Conservation (phyloP, 2,888 invertebrate genomes). For the Drosophila rubida region DNA sequence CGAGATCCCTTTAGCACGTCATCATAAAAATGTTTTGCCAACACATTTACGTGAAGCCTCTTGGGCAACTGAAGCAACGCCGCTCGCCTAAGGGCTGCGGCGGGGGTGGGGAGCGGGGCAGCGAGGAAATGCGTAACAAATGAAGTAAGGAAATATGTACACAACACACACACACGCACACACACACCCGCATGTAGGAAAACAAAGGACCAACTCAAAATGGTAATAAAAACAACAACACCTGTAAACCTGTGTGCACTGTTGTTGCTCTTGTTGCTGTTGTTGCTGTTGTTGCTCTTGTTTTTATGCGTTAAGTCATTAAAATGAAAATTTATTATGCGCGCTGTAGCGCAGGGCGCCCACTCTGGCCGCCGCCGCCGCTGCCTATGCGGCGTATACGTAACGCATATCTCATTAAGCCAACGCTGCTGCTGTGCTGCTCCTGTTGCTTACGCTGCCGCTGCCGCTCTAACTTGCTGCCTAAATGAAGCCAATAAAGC, state of each 20-base stretch:
- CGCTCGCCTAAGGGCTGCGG: background rate
- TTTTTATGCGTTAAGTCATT: conserved; percentile 75
- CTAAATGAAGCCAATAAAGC: conserved; percentile 77
- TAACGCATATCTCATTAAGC: conserved; percentile 71
- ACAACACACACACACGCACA: conserved; percentile 18
- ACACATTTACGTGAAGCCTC: conserved; percentile 72
- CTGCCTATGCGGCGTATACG: conserved; percentile 65
- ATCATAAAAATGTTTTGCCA: conserved; percentile 77
- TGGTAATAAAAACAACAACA: conserved; percentile 73
- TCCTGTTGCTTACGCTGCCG: conserved; percentile 19
- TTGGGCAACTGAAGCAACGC: conserved; percentile 45
- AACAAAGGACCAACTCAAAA: conserved; percentile 46
- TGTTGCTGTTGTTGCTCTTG: conserved; percentile 48
- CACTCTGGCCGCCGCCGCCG: conserved; percentile 23
- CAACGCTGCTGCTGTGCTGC: conserved; percentile 20
- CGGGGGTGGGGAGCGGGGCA: background rate
- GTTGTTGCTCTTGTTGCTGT: conserved; percentile 47
- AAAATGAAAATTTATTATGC: conserved; percentile 82
- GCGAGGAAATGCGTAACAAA: conserved; percentile 67
- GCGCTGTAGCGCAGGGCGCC: conserved; percentile 36
- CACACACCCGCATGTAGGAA: background rate
- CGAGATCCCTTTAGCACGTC: conserved; percentile 76
- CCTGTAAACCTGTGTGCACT: conserved; percentile 61
- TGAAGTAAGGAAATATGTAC: conserved; percentile 72
- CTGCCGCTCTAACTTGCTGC: conserved; percentile 23